Conservation (phyloP, 2,888 invertebrate species). For the Beris morrisii region DNA sequence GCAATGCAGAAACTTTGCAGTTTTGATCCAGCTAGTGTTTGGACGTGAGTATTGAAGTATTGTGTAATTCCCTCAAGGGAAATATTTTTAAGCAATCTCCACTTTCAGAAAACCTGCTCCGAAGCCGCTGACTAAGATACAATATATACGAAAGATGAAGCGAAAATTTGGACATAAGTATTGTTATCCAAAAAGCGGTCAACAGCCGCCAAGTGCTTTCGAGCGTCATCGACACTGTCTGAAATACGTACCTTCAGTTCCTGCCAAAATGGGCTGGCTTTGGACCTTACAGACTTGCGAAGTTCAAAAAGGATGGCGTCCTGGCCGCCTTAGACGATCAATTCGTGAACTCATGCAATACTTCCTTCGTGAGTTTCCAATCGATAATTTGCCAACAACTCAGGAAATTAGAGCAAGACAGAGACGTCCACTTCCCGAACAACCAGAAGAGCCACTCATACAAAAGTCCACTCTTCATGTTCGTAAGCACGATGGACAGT, state of each 20-base stretch:
- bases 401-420: not conserved
- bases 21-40: constrained; percentile 4
- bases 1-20: constrained; percentile 3
- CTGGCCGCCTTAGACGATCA: constrained; percentile 51
- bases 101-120: not conserved
- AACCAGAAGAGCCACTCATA: constrained; percentile 3
- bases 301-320: constrained; percentile 49
- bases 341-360: constrained; percentile 52
- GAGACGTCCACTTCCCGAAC: too few relatives aligned
- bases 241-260: constrained; percentile 60
- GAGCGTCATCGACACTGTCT: constrained; percentile 61
- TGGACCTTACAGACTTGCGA: constrained; percentile 58
- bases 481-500: constrained; percentile 5
- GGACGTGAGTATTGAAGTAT: constrained; percentile 1
- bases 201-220: not conserved
- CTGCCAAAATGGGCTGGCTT: constrained; percentile 69
- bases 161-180: constrained; percentile 13
- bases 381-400: constrained; percentile 47
- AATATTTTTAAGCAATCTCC: too few relatives aligned
- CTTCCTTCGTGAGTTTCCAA: constrained; percentile 51
- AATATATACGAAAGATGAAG: constrained; percentile 2
- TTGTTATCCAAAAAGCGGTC: not conserved
- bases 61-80: not conserved
- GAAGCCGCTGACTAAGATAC: constrained; percentile 6
- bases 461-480: constrained; percentile 7